Conservation (phyloP, 2,888 invertebrate species). For the Aspidiotus destructor region DNA sequence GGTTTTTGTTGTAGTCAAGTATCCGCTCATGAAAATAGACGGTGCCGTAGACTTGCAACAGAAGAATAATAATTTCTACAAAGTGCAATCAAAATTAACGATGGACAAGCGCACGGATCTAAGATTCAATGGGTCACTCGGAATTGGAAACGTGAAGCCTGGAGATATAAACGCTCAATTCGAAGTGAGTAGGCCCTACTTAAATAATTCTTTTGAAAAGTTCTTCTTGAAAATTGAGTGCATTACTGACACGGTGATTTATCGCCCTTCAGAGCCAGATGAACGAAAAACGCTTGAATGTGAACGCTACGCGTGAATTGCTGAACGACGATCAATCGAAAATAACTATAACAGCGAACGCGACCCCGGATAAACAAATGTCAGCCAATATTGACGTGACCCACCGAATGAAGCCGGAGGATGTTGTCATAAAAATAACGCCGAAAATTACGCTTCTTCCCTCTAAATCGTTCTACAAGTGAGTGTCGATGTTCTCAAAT, state of each 20-base stretch:
- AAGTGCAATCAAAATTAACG: neutral
- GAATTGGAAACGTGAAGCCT: constrained; percentile 15
- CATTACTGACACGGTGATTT: no score
- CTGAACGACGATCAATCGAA: constrained; percentile 21
- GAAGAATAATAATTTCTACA: constrained; percentile 14
- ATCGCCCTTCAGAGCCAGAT: constrained; percentile 13
- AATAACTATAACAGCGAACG: constrained; percentile 7
- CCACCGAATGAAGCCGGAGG: constrained; percentile 15
- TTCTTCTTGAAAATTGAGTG: no score
- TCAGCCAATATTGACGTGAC: constrained; percentile 13
- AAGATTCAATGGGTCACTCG: constrained; percentile 20
- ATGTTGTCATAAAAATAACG: constrained; percentile 14
- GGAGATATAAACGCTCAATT: constrained; percentile 17
- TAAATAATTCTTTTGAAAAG: no score
- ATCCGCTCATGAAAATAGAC: constrained; percentile 23
- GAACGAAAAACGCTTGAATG: constrained; percentile 16
- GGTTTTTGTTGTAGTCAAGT: constrained; percentile 4
- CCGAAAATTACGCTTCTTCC: constrained; percentile 13
- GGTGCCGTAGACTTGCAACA: constrained; percentile 6
- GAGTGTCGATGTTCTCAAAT: neutral
- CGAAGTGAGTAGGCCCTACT: constrained; percentile 10
- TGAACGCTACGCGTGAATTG: constrained; percentile 16
- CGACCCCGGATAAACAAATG: constrained; percentile 22
- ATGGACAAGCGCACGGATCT: constrained; percentile 22
- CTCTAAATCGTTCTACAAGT: constrained; percentile 17